phyloP scores from a whole-genome alignment of 2,797 vertebrate species.

The Falco berigora region DNA sequence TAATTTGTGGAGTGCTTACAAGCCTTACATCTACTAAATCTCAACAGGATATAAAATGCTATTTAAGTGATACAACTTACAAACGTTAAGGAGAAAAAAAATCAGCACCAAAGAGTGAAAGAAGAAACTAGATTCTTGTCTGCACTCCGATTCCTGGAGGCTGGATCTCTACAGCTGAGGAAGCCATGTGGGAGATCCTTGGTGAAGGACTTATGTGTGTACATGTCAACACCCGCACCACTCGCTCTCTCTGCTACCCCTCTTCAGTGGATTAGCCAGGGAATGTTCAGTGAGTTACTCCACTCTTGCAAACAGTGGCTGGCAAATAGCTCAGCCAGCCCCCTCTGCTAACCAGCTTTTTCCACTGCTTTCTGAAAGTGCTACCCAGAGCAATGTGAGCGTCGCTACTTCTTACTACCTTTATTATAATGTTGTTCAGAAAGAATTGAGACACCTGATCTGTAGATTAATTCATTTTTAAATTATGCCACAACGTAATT shows the following conservation, averaged over 20 bases:
- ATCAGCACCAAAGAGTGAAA: slow-evolving; percentile 36
- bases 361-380: not conserved
- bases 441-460: not conserved
- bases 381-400: not conserved
- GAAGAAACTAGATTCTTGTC: not conserved
- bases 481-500: not conserved
- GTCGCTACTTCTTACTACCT: not conserved
- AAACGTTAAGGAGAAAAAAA: not conserved
- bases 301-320: not conserved
- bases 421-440: not conserved
- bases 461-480: not conserved
- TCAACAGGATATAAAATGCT: slow-evolving; percentile 53
- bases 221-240: not conserved
- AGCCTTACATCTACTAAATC: slow-evolving; percentile 54
- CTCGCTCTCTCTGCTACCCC: not conserved
- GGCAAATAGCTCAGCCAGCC: not conserved
- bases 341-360: not conserved
- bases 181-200: not conserved
- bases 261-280: not conserved
- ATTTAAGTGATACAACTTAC: slow-evolving; percentile 38
- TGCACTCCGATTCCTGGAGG: not conserved
- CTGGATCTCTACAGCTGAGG: not conserved
- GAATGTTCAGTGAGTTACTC: not conserved
- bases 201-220: not conserved
- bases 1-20: slow-evolving; percentile 65